Conservation (phyloP, 2,888 invertebrate genomes). For the Caenorhabditis sp. region DNA sequence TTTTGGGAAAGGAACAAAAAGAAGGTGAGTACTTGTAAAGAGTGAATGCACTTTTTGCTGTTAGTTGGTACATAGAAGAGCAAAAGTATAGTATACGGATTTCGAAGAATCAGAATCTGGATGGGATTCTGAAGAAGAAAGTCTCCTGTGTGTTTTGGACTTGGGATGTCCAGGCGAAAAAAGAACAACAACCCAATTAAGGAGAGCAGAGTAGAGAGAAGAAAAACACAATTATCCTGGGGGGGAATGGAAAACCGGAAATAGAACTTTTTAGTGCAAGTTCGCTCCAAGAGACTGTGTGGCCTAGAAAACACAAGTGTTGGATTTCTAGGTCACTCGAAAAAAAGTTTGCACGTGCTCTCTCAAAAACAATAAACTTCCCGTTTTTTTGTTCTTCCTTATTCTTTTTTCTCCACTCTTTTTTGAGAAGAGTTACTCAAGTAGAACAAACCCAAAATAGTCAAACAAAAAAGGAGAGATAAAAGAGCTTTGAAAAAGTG, state of each 20-base stretch:
- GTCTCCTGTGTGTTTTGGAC: background rate
- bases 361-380: background rate
- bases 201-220: background rate
- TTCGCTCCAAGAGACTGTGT: background rate
- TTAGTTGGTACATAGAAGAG: background rate
- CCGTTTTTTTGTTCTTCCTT: slow-evolving; percentile 3
- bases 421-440: slow-evolving; percentile 3
- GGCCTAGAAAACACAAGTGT: background rate
- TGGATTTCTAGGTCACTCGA: background rate
- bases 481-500: slow-evolving; percentile 8
- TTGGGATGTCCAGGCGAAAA: background rate
- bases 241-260: too few species aligned
- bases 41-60: background rate
- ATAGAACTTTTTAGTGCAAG: background rate
- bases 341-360: too few species aligned
- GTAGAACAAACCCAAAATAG: background rate
- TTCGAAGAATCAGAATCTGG: background rate
- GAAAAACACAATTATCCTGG: slow-evolving; percentile 4
- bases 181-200: background rate
- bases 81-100: background rate
- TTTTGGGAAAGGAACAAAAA: slow-evolving; percentile 2
- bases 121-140: background rate
- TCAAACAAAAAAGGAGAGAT: background rate
- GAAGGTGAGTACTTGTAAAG: background rate
- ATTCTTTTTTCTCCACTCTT: slow-evolving; percentile 2